Evolutionary conservation across 2,797 vertebrate species (phyloP), one percentile per base, ranked within the genome.

Genomic region (Micropoecilia bifurca): DNA sequence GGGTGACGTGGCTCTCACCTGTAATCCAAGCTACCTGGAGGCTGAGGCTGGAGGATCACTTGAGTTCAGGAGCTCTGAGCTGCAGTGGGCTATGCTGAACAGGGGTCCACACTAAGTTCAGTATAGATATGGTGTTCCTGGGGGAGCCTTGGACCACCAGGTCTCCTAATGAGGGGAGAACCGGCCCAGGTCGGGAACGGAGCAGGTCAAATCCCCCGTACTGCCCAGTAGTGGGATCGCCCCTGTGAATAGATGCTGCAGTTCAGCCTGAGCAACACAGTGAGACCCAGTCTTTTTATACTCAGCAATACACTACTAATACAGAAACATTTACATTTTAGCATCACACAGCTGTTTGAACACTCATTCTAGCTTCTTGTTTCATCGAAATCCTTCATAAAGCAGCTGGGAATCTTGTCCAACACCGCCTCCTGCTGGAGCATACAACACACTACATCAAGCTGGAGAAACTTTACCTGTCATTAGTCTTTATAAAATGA

Each of bases 131-230:
- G 92, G 92, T 91, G 87, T 78, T 90, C 83, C 83, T 72, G 71
- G 85, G 90, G 89, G 91, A 92, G 91, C 91, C 14, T 53, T 80
- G 91, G 90, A 79, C 79, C 86, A 91, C 87, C 81, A 94, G 92
- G 92, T 93, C 87, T 83, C 1, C 92, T 89, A 92, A 94, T 78
- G 87, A 94, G 93, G 90, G 92, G 93, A 90, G 88, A 75, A 94
- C 81, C 91, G 93, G 84, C 89, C 92, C 90, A 95, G 93, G 94
- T 83, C 92, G 93, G 71, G 83, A 75, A 94, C 92, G 91, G 88
- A 95, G 93, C 93, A 95, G 92, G 93, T 85, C 91, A 94, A 92
- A 94, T 74, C 91, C 93, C 91, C 92, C 91, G 85, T 92, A 85
- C 79, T 59, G 90, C 83, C 89, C 93, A 93, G 92, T 94, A 93